phyloP scores from a whole-genome alignment of 2,113 vertebrate species.

The Lophius piscatorius region DNA sequence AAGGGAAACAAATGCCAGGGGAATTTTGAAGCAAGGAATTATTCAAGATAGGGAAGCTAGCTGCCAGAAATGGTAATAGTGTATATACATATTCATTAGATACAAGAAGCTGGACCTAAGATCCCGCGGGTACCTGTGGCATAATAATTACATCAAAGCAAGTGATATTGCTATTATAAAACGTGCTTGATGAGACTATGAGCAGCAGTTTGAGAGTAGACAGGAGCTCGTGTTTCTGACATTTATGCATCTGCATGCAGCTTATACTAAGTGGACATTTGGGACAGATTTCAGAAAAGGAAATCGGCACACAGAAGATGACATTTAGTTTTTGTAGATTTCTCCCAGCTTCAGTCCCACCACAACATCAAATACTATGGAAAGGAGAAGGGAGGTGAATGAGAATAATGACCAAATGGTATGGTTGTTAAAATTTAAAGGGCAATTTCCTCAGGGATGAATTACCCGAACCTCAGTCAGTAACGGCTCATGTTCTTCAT shows the following conservation, averaged over 20 bases:
- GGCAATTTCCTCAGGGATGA: no score
- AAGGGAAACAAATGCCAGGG: conserved; percentile 8
- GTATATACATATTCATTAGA: conserved; percentile 57
- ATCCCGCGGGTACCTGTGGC: conserved; percentile 43
- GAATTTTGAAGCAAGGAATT: conserved; percentile 19
- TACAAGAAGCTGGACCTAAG: conserved; percentile 37
- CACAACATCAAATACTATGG: conserved; percentile 16
- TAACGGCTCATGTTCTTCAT: no score
- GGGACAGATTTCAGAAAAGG: neutral
- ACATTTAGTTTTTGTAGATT: conserved; percentile 16
- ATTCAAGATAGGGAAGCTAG: conserved; percentile 20
- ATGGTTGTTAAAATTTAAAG: no score
- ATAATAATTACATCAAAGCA: conserved; percentile 53
- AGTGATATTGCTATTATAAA: conserved; percentile 42
- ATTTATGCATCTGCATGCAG: neutral
- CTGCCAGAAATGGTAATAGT: conserved; percentile 41
- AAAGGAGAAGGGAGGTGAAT: neutral
- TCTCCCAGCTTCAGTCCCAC: conserved; percentile 5
- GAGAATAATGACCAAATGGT: no score
- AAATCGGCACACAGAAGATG: conserved; percentile 17
- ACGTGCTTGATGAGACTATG: conserved; percentile 36
- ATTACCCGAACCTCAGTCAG: no score
- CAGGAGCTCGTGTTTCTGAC: conserved; percentile 9
- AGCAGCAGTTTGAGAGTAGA: conserved; percentile 19
- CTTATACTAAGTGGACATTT: conserved; percentile 3